Evolutionary conservation across 2,888 invertebrate species (phyloP).

Genomic region (Nomada lathburiana): DNA sequence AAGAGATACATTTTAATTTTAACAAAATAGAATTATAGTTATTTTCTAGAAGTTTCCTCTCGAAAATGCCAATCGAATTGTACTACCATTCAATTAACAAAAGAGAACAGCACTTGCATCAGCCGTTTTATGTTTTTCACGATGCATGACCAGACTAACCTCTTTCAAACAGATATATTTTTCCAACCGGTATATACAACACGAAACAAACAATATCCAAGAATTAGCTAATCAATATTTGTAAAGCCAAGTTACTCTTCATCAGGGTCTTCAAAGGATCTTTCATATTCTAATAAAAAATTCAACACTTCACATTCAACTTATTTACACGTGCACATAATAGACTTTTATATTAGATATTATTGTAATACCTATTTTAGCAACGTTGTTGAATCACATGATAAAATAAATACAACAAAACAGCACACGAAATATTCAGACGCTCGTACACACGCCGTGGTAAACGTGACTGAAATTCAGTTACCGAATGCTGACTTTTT

Average conservation of each 20-base stretch:
- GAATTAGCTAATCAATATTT: conserved; percentile 27
- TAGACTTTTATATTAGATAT: not conserved
- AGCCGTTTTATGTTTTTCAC: not conserved
- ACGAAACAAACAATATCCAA: not conserved
- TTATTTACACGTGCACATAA: not conserved
- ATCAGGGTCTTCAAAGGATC: not conserved
- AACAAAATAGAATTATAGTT: not conserved
- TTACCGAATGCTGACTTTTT: conserved; percentile 37
- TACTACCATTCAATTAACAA: not conserved
- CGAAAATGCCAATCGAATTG: too few species aligned
- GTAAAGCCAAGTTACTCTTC: not conserved
- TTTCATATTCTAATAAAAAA: not conserved
- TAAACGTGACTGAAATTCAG: conserved; percentile 40
- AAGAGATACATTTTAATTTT: not conserved
- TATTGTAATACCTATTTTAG: conserved; percentile 12
- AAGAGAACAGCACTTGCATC: not conserved
- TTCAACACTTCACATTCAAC: not conserved
- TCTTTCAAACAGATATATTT: conserved; percentile 9
- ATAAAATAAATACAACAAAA: conserved; percentile 17
- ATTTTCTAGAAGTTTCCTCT: not conserved
- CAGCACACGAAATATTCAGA: not conserved
- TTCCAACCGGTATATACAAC: not conserved
- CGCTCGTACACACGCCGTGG: conserved; percentile 4
- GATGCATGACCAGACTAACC: conserved; percentile 44
- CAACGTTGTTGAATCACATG: not conserved